phyloP scores from a whole-genome alignment of 2,113 vertebrate species.

The Pluvialis apricaria region DNA sequence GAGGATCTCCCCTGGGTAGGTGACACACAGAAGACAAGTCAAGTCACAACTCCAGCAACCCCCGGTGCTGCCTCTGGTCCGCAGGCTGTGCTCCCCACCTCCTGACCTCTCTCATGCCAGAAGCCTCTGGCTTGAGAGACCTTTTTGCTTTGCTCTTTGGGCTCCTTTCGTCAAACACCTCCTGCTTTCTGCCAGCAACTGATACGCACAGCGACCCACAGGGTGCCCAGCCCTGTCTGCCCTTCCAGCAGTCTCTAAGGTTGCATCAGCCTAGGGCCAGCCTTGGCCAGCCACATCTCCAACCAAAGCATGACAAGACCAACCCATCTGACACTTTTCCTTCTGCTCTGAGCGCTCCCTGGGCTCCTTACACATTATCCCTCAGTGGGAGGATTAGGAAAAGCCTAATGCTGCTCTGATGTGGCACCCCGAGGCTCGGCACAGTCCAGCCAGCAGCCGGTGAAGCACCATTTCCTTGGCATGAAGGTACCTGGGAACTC shows the following conservation, averaged over 20 bases:
- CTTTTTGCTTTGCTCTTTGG: not conserved
- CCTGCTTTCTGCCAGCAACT: not conserved
- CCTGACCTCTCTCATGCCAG: not conserved
- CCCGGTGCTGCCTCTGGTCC: not conserved
- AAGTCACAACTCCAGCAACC: not conserved
- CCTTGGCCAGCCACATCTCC: not conserved
- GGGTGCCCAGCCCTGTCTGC: not conserved
- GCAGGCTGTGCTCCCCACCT: accelerated
- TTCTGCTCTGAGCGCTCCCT: not conserved
- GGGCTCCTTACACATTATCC: not conserved
- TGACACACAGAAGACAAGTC: not conserved
- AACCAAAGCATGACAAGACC: not conserved
- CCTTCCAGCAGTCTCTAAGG: not conserved
- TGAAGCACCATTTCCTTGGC: not conserved
- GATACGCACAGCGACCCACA: accelerated
- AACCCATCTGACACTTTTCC: not conserved
- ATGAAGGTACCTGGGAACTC: not conserved
- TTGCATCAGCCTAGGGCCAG: not conserved
- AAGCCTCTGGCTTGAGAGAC: not conserved
- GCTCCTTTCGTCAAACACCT: not conserved
- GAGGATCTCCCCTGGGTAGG: not conserved
- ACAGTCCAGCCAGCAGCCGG: not conserved
- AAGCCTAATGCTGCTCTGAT: not conserved
- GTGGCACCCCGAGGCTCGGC: accelerated
- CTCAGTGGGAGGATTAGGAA: not conserved